Base-by-base conservation (phyloP, 2,797 vertebrate genomes). In the Myoxocephalus aenaeus region DNA sequence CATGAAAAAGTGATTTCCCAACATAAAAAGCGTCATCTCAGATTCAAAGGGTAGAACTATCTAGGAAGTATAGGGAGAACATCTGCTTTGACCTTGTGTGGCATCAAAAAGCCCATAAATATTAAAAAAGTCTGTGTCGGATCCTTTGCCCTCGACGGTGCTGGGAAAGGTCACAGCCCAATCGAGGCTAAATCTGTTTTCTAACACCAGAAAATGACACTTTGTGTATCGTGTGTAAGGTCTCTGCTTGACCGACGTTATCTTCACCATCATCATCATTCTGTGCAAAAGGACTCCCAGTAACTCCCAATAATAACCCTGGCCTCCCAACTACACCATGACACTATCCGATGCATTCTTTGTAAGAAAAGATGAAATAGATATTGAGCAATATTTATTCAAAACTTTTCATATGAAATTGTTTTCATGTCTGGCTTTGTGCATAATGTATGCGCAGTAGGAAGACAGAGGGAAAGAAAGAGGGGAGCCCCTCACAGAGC, bases 71-170 rank as follows among this genome's bases (percentile, higher is more conserved):
- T 82, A 88, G 80, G 70, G 85, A 87, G 81, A 91, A 88, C 86
- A 90, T 90, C 90, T 92, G 89, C 89, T 90, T 82, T 87, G 92
- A 95, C 93, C 94, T 94, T 93, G 93, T 87, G 84, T 88, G 89
- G 85, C 89, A 90, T 94, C 90, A 92, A 92, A 93, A 93, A 92
- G 72, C 71, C 88, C 85, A 94, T 95, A 92, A 95, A 95, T 95
- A 94, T 94, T 90, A 87, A 93, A 92, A 92, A 90, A 80, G 73
- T 80, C 82, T 86, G 75, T 81, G 86, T 90, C 70, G 72, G 86
- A 90, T 90, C 83, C 73, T 86, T 87, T 89, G 81, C 91, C 89
- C 90, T 92, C 79, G 54, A 70, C 80, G 65, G 74, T 77, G 78
- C 67, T 42, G 34, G 75, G 68, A 93, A 93, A 94, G 92, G 93